These are phyloP conservation scores for Trissolcus brochymenae DNA, from an alignment of 2,888 invertebrate genomes.

Conservation along the genomic window DNA sequence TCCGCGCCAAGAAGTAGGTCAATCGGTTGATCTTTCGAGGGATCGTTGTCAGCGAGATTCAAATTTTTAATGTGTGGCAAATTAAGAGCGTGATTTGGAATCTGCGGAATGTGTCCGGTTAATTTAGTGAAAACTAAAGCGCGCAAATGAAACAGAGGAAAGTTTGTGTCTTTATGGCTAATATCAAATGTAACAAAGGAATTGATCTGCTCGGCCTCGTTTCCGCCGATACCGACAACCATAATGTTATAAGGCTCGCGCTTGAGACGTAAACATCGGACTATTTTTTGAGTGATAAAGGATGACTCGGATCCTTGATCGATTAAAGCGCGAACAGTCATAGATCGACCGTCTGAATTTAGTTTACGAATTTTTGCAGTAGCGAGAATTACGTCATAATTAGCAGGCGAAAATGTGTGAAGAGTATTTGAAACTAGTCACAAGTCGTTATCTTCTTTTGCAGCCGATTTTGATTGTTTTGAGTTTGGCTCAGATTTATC, in stretches of 20 bases:
- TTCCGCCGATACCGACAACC: constrained; percentile 14
- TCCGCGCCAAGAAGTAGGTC: no score
- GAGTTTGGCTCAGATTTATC: not conserved
- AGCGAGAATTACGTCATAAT: constrained; percentile 6
- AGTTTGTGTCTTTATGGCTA: not conserved
- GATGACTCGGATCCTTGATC: constrained; percentile 18
- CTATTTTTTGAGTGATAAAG: constrained; percentile 7
- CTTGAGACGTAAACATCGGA: not conserved
- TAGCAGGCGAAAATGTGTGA: not conserved
- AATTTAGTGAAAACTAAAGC: constrained; percentile 7
- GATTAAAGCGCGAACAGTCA: constrained; percentile 4
- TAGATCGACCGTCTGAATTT: not conserved
- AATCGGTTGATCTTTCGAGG: no score
- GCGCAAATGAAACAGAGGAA: constrained; percentile 2
- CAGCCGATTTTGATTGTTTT: not conserved
- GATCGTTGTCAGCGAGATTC: no score
- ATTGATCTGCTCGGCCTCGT: constrained; percentile 5
- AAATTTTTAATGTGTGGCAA: no score
- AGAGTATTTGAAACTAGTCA: not conserved
- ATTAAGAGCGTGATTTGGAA: no score
- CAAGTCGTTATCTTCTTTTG: not conserved
- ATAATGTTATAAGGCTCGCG: not conserved
- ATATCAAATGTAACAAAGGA: not conserved
- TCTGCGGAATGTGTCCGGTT: constrained; percentile 2
- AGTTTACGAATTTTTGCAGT: constrained; percentile 6